These are phyloP conservation scores for Gallirallus australis DNA, from an alignment of 2,797 vertebrate species.

Conservation along the genomic window DNA sequence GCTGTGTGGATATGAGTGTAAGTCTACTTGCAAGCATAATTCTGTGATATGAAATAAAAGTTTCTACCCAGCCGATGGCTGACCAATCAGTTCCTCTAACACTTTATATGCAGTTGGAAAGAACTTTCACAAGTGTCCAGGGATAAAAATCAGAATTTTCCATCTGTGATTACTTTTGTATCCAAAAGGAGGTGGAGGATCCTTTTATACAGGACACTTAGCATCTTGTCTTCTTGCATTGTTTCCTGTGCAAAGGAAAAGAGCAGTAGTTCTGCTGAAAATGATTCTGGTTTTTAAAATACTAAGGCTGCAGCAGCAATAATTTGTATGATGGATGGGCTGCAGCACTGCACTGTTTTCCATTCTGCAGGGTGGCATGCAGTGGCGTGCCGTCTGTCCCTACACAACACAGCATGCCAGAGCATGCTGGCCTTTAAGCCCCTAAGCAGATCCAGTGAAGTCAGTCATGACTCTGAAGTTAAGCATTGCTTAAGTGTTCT, in stretches of 20 bases:
- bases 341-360: background rate
- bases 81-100: background rate
- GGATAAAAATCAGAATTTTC: background rate
- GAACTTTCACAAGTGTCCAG: background rate
- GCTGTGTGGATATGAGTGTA: background rate
- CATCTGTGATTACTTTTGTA: background rate
- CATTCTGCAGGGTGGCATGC: background rate
- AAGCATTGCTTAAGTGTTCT: background rate
- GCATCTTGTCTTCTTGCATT: background rate
- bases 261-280: background rate
- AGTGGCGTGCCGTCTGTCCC: too few relatives aligned
- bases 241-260: background rate
- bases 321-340: background rate
- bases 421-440: rapidly evolving
- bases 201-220: background rate
- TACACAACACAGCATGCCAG: background rate
- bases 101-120: background rate
- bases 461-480: background rate
- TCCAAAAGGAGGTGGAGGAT: background rate
- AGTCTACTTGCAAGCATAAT: background rate
- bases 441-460: background rate
- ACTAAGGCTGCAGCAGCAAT: background rate
- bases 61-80: background rate
- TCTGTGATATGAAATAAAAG: background rate
- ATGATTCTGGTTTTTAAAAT: background rate